These are phyloP conservation scores for Antedon mediterranea DNA, from an alignment of 53 echinoderm and acorn worm genomes.

Conservation along the genomic window DNA sequence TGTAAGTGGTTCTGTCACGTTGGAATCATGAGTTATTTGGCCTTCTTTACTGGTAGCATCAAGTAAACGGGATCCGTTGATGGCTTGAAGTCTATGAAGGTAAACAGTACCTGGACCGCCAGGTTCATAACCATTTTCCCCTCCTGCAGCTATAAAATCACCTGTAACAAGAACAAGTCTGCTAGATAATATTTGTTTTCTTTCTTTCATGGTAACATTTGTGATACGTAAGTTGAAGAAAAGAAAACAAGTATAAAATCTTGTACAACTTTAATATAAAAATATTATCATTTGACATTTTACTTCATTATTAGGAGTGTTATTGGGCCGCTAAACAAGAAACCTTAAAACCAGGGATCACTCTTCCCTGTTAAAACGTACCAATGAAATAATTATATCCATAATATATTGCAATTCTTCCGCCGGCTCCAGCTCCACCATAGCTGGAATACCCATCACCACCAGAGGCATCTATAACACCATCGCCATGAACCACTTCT, in stretches of 20 bases:
- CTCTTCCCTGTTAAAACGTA: no score
- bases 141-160: slow-evolving; percentile 56
- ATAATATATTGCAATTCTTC: slow-evolving; percentile 70
- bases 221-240: no score
- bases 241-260: background rate
- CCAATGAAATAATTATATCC: slow-evolving; percentile 66
- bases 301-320: no score
- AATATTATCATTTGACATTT: no score
- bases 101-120: slow-evolving; percentile 81
- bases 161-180: slow-evolving; percentile 16
- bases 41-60: slow-evolving; percentile 72
- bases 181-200: background rate
- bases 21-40: slow-evolving; percentile 66
- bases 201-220: no score
- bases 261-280: background rate
- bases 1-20: slow-evolving; percentile 65
- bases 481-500: slow-evolving; percentile 60
- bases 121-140: slow-evolving; percentile 45
- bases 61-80: slow-evolving; percentile 45
- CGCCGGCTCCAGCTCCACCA: slow-evolving; percentile 82
- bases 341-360: no score
- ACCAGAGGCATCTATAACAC: slow-evolving; percentile 44
- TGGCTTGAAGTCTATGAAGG: slow-evolving; percentile 64
- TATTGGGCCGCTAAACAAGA: no score
- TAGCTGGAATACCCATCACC: slow-evolving; percentile 38